These are phyloP conservation scores for Yponomeuta evonymella DNA, from an alignment of 2,888 invertebrate genomes.

Conservation along the genomic window DNA sequence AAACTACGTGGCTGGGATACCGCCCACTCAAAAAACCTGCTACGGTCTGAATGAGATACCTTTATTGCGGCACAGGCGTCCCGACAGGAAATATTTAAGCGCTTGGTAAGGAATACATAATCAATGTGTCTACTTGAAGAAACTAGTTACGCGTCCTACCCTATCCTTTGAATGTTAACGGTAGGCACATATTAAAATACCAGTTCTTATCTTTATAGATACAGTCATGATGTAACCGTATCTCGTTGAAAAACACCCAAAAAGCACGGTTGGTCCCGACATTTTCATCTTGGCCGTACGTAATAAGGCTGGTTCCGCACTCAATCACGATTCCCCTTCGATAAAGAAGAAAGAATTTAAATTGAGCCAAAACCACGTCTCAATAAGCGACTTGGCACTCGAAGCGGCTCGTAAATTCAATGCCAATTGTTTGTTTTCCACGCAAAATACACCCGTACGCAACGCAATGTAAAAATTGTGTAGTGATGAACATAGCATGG, in stretches of 20 bases:
- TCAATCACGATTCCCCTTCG: slow-evolving; percentile 11
- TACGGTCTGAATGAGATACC: slow-evolving; percentile 10
- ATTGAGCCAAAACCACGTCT: slow-evolving; percentile 45
- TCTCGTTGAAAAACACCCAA: background rate
- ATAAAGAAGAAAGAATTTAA: slow-evolving; percentile 39
- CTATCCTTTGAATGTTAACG: background rate
- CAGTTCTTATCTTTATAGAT: background rate
- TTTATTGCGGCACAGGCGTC: background rate
- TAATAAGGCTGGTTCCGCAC: slow-evolving; percentile 6
- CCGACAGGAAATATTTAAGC: slow-evolving; percentile 10
- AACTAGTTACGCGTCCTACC: slow-evolving; percentile 5
- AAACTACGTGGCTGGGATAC: slow-evolving; percentile 51
- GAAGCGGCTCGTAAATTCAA: slow-evolving; percentile 58
- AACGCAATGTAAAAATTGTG: slow-evolving; percentile 32
- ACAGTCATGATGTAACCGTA: background rate
- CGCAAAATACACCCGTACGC: slow-evolving; percentile 45
- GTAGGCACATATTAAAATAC: background rate
- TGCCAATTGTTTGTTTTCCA: slow-evolving; percentile 62
- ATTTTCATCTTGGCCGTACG: background rate
- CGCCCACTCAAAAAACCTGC: slow-evolving; percentile 38
- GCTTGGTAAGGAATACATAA: slow-evolving; percentile 7
- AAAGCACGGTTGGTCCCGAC: background rate
- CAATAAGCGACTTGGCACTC: slow-evolving; percentile 69
- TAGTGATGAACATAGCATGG: slow-evolving; percentile 25
- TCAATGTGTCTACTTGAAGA: slow-evolving; percentile 9